Conservation (phyloP, 2,797 vertebrate species). For the Sphenopsis melanotis region DNA sequence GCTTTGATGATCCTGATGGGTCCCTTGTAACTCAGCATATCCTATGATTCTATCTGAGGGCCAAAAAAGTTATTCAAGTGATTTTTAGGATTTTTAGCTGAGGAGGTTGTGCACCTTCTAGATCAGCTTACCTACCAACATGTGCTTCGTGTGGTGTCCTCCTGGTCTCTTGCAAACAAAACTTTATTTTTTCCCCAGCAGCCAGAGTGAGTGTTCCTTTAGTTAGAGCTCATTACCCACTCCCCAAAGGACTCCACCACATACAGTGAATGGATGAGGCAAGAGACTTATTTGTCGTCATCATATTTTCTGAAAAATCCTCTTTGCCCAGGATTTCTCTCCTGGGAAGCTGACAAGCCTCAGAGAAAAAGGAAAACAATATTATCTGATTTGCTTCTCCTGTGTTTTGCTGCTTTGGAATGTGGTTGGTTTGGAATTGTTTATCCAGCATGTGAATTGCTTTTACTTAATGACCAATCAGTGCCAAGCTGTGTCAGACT, state of each 20-base stretch:
- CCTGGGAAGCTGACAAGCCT: no score
- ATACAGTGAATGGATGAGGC: neutral
- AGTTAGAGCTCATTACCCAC: neutral
- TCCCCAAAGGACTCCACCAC: neutral
- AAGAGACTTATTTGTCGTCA: neutral
- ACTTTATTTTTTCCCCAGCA: neutral
- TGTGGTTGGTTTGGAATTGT: no score
- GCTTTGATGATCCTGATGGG: neutral
- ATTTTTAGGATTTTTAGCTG: neutral
- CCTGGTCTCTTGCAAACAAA: neutral
- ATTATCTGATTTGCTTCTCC: no score
- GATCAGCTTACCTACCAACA: neutral
- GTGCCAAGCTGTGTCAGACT: no score
- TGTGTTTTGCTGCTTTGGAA: no score
- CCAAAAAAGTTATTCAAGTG: neutral
- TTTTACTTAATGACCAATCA: no score
- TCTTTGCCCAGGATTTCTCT: no score
- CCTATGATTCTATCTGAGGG: neutral
- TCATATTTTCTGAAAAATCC: no score
- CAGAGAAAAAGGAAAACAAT: no score
- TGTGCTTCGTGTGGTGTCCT: neutral
- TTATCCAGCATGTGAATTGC: no score
- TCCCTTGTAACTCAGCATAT: neutral
- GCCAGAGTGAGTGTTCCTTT: neutral
- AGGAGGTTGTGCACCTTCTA: neutral